These are phyloP conservation scores for Hypsibius dujardini DNA, from an alignment of 1,140 invertebrate genomes.

Conservation along the genomic window DNA sequence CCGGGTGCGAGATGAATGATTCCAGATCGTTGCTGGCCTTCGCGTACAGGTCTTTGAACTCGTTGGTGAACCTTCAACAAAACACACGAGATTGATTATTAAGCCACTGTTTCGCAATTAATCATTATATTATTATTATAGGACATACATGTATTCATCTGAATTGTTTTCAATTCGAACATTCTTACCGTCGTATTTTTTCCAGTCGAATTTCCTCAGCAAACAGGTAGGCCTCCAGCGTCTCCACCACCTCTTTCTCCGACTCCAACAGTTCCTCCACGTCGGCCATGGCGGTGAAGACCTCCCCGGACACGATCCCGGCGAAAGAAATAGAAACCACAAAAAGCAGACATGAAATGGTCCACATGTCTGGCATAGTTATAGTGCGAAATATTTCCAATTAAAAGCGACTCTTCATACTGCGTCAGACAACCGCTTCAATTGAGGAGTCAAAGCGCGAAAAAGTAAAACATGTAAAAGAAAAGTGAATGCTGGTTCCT, in stretches of 20 bases:
- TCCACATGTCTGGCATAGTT: no score
- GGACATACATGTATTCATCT: no score
- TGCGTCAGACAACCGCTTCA: no score
- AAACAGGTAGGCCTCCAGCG: constrained; percentile 59
- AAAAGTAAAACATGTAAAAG: no score
- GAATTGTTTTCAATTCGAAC: constrained; percentile 13
- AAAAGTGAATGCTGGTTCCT: no score
- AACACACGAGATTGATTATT: constrained; percentile 15
- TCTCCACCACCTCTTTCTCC: constrained; percentile 62
- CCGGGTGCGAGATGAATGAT: constrained; percentile 74
- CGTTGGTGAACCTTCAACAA: constrained; percentile 31
- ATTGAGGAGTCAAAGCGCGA: no score
- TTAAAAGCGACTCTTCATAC: no score
- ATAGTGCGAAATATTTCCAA: no score
- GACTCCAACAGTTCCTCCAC: constrained; percentile 70
- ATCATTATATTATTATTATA: no score
- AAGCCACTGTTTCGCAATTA: background rate
- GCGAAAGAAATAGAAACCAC: background rate
- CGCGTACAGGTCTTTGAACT: constrained; percentile 47
- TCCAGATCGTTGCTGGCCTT: constrained; percentile 58
- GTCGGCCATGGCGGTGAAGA: constrained; percentile 77
- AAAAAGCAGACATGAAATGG: background rate
- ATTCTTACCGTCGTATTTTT: constrained; percentile 46
- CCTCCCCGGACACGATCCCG: constrained; percentile 36
- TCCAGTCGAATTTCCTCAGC: constrained; percentile 60